Evolutionary conservation across 1,140 invertebrate species (phyloP).

Genomic region (Drosophila carrolli): DNA sequence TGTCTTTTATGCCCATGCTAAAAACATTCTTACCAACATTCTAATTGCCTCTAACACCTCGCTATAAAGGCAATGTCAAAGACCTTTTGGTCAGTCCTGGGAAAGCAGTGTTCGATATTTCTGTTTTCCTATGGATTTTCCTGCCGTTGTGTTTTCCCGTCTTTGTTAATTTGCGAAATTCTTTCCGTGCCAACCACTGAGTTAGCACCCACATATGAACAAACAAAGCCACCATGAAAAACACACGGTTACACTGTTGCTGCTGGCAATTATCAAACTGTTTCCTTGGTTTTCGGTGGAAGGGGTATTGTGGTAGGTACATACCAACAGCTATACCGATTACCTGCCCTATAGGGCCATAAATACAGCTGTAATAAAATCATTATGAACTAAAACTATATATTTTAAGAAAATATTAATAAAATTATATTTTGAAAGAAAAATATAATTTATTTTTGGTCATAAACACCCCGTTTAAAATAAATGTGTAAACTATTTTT

Average conservation of each 20-base stretch:
- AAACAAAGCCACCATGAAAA: constrained; percentile 18
- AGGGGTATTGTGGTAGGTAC: constrained; percentile 12
- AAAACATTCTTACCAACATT: constrained; percentile 29
- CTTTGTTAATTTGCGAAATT: constrained; percentile 75
- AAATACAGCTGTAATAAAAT: not conserved
- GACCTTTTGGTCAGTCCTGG: constrained; percentile 46
- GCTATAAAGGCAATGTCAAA: constrained; percentile 31
- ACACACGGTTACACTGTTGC: constrained; percentile 30
- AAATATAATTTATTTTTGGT: too few relatives aligned
- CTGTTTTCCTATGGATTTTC: constrained; percentile 36
- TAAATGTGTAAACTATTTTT: too few relatives aligned
- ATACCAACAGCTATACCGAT: not conserved
- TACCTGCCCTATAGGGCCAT: constrained; percentile 8
- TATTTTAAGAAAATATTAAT: not conserved
- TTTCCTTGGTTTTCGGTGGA: constrained; percentile 24
- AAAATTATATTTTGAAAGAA: too few relatives aligned
- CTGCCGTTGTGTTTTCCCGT: constrained; percentile 31
- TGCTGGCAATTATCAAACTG: constrained; percentile 49
- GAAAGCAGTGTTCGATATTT: constrained; percentile 34
- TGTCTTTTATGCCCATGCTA: constrained; percentile 18
- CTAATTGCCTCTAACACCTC: constrained; percentile 55
- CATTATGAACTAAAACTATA: not conserved
- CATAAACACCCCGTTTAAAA: too few relatives aligned
- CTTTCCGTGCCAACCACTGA: constrained; percentile 45
- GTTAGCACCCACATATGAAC: constrained; percentile 64